Evolutionary conservation across 2,113 vertebrate genomes (phyloP).

Genomic region (Strigops habroptila): DNA sequence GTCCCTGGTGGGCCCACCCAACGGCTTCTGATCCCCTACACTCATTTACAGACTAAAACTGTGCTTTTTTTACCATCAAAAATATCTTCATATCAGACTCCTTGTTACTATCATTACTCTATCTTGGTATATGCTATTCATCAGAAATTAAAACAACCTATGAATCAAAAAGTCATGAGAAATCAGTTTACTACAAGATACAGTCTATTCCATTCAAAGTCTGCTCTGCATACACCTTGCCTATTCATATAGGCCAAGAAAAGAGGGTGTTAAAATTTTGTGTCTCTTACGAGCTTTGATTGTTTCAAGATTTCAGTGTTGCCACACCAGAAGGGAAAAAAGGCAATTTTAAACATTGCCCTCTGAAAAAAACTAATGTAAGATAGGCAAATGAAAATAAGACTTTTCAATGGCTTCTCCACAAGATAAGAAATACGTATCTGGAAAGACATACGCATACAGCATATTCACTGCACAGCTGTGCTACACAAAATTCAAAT

Average conservation of each 20-base stretch:
- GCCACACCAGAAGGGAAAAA: accelerated
- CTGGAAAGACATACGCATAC: background rate
- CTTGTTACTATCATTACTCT: background rate
- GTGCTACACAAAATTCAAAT: background rate
- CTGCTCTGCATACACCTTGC: background rate
- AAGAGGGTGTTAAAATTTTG: background rate
- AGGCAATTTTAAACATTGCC: background rate
- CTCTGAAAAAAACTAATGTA: background rate
- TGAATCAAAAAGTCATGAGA: background rate
- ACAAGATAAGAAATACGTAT: background rate
- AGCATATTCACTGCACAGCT: background rate
- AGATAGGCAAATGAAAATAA: background rate
- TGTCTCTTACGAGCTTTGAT: background rate
- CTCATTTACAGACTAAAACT: background rate
- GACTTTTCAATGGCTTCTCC: background rate
- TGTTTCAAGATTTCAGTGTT: background rate
- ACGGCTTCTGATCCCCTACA: background rate
- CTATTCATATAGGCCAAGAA: background rate
- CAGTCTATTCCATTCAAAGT: background rate
- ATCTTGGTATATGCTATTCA: background rate
- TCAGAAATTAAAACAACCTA: background rate
- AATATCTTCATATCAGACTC: background rate
- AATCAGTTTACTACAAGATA: background rate
- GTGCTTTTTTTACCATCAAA: background rate
- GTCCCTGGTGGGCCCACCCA: background rate